phyloP scores from a whole-genome alignment of 2,888 invertebrate species.

The Eupithecia tripunctaria region DNA sequence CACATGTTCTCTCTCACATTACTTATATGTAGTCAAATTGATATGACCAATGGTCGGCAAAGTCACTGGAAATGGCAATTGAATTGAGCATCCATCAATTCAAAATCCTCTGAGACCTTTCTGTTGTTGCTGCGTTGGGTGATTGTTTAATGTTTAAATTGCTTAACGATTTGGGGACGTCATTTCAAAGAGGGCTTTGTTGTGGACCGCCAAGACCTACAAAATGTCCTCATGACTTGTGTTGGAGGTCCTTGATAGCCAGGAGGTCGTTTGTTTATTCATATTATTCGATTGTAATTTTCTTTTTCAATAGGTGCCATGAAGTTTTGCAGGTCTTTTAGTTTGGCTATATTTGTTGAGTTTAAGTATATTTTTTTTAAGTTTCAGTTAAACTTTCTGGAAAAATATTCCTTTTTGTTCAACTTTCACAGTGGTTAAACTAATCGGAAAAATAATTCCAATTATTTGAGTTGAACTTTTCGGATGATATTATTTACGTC shows the following conservation, averaged over 20 bases:
- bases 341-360: no score
- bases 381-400: no score
- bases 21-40: constrained; percentile 4
- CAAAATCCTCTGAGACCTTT: constrained; percentile 44
- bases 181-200: neutral
- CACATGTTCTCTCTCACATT: neutral
- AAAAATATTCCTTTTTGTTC: no score
- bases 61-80: constrained; percentile 41
- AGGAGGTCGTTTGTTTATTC: no score
- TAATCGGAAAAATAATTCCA: no score
- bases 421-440: no score
- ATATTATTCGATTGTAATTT: no score
- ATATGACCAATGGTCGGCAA: constrained; percentile 15
- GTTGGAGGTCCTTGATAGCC: neutral
- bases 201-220: neutral
- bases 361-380: no score
- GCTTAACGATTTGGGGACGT: constrained; percentile 46
- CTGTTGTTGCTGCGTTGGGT: constrained; percentile 53
- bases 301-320: no score
- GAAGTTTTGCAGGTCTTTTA: no score
- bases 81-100: constrained; percentile 50
- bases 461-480: no score
- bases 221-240: neutral
- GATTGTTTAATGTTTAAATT: constrained; percentile 59
- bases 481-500: neutral